phyloP scores from a whole-genome alignment of 2,797 vertebrate species.

The Thunnus albacares region DNA sequence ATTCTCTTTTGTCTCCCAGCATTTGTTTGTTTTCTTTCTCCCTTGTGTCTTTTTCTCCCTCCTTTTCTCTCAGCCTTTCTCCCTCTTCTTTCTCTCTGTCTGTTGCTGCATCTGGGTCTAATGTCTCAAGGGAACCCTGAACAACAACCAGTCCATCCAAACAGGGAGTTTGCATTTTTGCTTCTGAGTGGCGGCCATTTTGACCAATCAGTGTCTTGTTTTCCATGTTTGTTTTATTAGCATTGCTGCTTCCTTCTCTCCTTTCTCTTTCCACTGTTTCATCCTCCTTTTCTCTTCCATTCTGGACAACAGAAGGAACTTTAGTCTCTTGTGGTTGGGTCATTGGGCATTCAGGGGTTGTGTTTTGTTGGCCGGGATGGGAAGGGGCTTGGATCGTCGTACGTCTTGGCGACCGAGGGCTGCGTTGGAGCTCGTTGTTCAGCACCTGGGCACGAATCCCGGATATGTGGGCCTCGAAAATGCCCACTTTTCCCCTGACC shows the following conservation, averaged over 20 bases:
- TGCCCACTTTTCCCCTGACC: conserved; percentile 88
- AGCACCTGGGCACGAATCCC: conserved; percentile 87
- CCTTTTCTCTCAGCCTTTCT: conserved; percentile 32
- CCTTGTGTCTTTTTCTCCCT: conserved; percentile 31
- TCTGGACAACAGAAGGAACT: conserved; percentile 78
- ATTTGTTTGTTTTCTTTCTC: conserved; percentile 37
- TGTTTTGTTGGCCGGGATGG: conserved; percentile 40
- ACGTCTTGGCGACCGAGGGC: conserved; percentile 86
- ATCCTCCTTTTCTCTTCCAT: conserved; percentile 79
- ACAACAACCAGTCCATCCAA: conserved; percentile 34
- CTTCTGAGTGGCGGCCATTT: conserved; percentile 60
- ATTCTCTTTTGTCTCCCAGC: conserved; percentile 27
- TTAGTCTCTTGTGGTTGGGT: conserved; percentile 63
- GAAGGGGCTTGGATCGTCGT: conserved; percentile 61
- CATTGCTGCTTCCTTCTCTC: conserved; percentile 32
- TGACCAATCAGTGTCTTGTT: conserved; percentile 56
- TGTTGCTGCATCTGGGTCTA: conserved; percentile 14
- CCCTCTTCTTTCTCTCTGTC: conserved; percentile 35
- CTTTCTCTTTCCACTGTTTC: conserved; percentile 44
- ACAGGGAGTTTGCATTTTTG: conserved; percentile 27
- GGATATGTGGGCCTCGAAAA: conserved; percentile 95
- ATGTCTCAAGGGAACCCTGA: conserved; percentile 42
- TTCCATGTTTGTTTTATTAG: conserved; percentile 44
- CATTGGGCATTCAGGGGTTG: conserved; percentile 67
- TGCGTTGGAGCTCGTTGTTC: conserved; percentile 85